These are phyloP conservation scores for Semnornis frantzii DNA, from an alignment of 2,113 vertebrate species.

Conservation along the genomic window DNA sequence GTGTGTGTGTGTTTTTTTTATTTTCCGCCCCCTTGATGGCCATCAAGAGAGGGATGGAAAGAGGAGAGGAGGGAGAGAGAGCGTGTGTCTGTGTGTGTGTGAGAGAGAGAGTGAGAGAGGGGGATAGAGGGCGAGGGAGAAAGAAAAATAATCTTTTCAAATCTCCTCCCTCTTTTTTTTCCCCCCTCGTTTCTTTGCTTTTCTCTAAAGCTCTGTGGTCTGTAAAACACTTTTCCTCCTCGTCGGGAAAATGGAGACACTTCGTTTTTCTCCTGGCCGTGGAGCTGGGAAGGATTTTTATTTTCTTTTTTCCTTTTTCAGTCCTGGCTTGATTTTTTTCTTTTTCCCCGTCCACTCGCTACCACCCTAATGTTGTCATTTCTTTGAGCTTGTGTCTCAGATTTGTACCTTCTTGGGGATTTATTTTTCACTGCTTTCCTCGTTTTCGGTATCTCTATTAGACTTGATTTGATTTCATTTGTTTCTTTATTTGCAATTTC, in stretches of 20 bases:
- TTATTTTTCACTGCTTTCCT: slow-evolving; percentile 51
- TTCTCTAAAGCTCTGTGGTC: slow-evolving; percentile 74
- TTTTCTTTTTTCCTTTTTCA: slow-evolving; percentile 55
- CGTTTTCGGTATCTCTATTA: slow-evolving; percentile 30
- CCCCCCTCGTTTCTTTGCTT: slow-evolving; percentile 73
- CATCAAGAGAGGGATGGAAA: slow-evolving; percentile 71
- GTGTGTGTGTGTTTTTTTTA: slow-evolving; percentile 45
- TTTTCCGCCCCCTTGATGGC: slow-evolving; percentile 72
- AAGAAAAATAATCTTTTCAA: slow-evolving; percentile 79
- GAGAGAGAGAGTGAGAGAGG: slow-evolving; percentile 71
- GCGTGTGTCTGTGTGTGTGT: slow-evolving; percentile 63
- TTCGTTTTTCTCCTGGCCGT: slow-evolving; percentile 56
- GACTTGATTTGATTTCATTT: neutral
- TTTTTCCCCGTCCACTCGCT: neutral
- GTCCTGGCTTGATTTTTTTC: slow-evolving; percentile 38
- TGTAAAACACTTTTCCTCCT: slow-evolving; percentile 72
- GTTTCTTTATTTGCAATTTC: slow-evolving; percentile 34
- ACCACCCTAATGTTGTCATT: slow-evolving; percentile 14
- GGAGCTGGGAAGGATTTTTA: slow-evolving; percentile 66
- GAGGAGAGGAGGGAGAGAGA: slow-evolving; percentile 53
- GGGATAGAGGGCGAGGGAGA: slow-evolving; percentile 75
- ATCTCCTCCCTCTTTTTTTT: slow-evolving; percentile 78
- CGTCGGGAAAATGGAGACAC: slow-evolving; percentile 77
- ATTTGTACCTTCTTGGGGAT: slow-evolving; percentile 50
- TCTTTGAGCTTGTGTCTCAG: slow-evolving; percentile 21